Evolutionary conservation across 2,113 vertebrate genomes (phyloP).

Genomic region (Rutilus rutilus): DNA sequence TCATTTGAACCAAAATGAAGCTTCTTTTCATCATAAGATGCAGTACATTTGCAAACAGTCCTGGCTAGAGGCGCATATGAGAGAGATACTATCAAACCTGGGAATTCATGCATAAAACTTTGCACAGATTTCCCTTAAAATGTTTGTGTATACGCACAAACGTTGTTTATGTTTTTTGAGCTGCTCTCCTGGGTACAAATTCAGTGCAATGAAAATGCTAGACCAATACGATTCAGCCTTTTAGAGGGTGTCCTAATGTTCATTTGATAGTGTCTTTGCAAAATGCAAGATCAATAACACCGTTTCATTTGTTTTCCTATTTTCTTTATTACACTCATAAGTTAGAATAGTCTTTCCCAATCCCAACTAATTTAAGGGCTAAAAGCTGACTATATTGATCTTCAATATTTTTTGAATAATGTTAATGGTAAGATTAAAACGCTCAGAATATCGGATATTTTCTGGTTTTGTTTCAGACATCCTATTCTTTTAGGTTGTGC

Average conservation of each 20-base stretch:
- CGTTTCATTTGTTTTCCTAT: conserved; percentile 16
- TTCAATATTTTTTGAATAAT: neutral
- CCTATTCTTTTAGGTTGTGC: no score
- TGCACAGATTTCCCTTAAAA: neutral
- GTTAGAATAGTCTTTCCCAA: neutral
- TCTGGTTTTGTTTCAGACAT: neutral
- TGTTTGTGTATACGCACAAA: neutral
- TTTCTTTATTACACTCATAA: conserved; percentile 3
- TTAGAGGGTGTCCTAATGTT: neutral
- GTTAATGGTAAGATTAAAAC: neutral
- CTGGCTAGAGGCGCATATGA: neutral
- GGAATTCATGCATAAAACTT: conserved; percentile 12
- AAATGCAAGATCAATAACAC: conserved; percentile 29
- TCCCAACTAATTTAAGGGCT: neutral
- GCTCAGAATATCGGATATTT: neutral
- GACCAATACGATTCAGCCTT: neutral
- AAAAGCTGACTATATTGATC: neutral
- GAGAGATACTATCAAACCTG: conserved; percentile 11
- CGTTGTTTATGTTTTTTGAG: neutral
- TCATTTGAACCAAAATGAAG: neutral
- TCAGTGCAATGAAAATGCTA: neutral
- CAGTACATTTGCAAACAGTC: neutral
- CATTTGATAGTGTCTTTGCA: conserved; percentile 24
- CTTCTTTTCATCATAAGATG: neutral
- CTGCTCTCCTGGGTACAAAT: conserved; percentile 5